A percentile compares a stretch with the other conserved stretches of the same genome.
phyloP scores from a whole-genome alignment of 2,888 invertebrate genomes.

The Tuta absoluta region DNA sequence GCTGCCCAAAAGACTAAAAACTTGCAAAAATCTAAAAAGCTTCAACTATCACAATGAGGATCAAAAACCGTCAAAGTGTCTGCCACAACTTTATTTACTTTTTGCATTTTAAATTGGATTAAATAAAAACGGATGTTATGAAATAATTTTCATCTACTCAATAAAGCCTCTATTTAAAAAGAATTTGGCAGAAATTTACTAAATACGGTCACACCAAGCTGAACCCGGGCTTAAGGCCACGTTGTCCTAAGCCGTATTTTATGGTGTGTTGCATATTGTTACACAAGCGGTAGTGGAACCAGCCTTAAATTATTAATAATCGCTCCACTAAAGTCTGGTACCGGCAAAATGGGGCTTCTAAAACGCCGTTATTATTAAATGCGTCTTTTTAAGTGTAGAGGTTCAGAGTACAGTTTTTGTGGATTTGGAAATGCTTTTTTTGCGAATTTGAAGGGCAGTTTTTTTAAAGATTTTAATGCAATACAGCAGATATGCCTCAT shows the following conservation, averaged over 20 bases:
- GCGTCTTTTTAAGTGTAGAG: constrained; percentile 14
- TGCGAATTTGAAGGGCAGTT: not conserved
- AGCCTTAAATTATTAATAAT: constrained; percentile 28
- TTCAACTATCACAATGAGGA: no score
- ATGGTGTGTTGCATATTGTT: constrained; percentile 25
- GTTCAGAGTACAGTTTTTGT: not conserved
- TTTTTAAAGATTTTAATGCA: not conserved
- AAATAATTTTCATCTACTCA: no score
- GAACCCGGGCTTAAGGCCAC: constrained; percentile 11
- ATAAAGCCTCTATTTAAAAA: no score
- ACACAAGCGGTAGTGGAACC: constrained; percentile 8
- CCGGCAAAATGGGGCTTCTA: constrained; percentile 15
- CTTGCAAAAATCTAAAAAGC: no score
- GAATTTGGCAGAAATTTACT: no score
- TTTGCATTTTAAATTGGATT: no score
- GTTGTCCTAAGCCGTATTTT: constrained; percentile 23
- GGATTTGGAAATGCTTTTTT: not conserved
- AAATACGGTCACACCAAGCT: not conserved
- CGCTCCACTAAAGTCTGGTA: constrained; percentile 14
- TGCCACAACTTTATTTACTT: no score
- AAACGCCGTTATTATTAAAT: constrained; percentile 23
- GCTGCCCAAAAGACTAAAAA: no score
- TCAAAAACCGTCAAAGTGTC: no score
- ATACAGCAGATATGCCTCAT: no score
- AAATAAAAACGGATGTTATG: no score